phyloP scores from a whole-genome alignment of 53 echinoderm and acorn worm genomes.

The Apostichopus leukothele region DNA sequence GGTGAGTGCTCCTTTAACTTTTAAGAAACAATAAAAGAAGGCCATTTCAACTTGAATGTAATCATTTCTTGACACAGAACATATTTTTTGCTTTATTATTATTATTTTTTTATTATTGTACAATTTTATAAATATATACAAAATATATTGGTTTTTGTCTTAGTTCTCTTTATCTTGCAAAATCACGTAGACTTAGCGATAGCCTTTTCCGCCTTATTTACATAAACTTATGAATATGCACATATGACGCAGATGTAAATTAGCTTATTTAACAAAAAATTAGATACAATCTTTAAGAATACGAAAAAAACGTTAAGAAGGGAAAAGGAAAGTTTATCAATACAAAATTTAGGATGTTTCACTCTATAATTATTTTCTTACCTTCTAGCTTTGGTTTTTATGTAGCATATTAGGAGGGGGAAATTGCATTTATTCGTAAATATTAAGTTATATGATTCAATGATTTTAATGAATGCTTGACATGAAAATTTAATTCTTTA shows the following conservation, averaged over 20 bases:
- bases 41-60: no score
- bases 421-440: no score
- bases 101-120: neutral
- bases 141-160: neutral
- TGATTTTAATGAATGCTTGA: no score
- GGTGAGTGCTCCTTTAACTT: no score
- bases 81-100: neutral
- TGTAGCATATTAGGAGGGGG: no score
- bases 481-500: no score
- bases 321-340: neutral
- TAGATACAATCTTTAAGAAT: neutral
- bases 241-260: neutral
- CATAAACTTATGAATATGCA: neutral
- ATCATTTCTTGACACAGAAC: no score
- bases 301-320: neutral
- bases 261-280: neutral
- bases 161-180: neutral
- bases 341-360: no score
- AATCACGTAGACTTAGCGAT: neutral
- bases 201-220: neutral
- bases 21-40: no score
- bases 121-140: neutral
- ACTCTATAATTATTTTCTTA: no score
- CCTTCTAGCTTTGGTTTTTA: no score
- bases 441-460: no score